These are phyloP conservation scores for Paramormyrops kingsleyae DNA, from an alignment of 2,113 vertebrate species.

Conservation along the genomic window DNA sequence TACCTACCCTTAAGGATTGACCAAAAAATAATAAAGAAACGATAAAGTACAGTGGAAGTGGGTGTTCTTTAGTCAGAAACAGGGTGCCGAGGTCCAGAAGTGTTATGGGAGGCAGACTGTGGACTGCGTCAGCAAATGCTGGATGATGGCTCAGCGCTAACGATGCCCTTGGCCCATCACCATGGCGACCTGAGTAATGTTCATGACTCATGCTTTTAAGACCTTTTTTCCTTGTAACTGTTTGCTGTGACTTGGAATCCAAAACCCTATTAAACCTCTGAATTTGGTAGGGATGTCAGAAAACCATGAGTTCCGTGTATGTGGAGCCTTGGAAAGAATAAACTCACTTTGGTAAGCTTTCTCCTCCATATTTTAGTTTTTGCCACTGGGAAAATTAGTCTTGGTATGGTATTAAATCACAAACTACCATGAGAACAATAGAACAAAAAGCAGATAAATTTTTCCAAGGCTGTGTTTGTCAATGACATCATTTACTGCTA, in stretches of 20 bases:
- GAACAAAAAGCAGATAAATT: neutral
- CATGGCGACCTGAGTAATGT: neutral
- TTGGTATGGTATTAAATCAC: neutral
- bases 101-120: neutral
- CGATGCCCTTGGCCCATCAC: neutral
- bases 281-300: neutral
- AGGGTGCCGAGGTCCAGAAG: neutral
- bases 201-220: neutral
- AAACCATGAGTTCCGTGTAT: neutral
- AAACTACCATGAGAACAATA: neutral
- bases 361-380: neutral
- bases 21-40: neutral
- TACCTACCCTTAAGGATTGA: neutral
- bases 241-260: neutral
- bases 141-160: neutral
- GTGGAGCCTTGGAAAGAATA: neutral
- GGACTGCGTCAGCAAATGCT: neutral
- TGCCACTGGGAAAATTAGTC: neutral
- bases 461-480: neutral
- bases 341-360: neutral
- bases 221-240: neutral
- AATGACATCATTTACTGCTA: neutral
- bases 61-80: neutral
- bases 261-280: neutral
- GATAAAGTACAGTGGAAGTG: neutral